Evolutionary conservation across 2,888 invertebrate genomes (phyloP), one percentile per base, ranked within the genome.

Genomic region (Drosophila borborema): DNA sequence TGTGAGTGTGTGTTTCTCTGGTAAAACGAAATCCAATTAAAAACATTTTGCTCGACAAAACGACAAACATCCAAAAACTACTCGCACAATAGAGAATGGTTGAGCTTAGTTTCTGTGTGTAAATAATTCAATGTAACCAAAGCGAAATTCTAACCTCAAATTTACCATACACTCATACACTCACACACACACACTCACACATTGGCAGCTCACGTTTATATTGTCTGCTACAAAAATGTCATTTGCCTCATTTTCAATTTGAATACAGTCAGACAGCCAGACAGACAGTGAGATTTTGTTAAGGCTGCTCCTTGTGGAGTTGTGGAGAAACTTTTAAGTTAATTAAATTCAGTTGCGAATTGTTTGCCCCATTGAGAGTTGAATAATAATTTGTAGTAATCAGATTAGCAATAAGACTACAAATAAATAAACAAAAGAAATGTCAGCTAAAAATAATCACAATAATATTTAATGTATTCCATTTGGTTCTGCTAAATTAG

Each of bases 11-110:
- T 77, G 72, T 67, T 36, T 53, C 38, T 53, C 23, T 55, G 46
- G 43, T 43, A 61, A 64, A 64, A 74, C 38, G 56, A 56, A 81
- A 82, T 86, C 66, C 89, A 85, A 86, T 85, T 86, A 85, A 81
- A 64, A 74, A 77, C 74, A 79, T 74, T 72, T 72, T 76, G 63
- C 54, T 67, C 69, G 51, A 72, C 72, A 63, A 62, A 67, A 54
- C 51, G 10, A 64, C 48, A 10, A 64, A 62, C 64, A 83, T 62
- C 65, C 65, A 43, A 49, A 51, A 51, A 46, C 55, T 59, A 61
- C 51, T 40, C 68, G 63, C 38, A 71, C 51, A 72, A 67, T 64
- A 58, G 38, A 73, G 72, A 46, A 61, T 72, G 72, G 66, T 70
- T 79, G 63, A 86, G 72, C 67, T 54, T 72, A 72, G 68, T 70